A percentile compares a stretch with the other conserved stretches of the same genome.
phyloP scores from a whole-genome alignment of 2,888 invertebrate species.

The Argyra leucocephala region DNA sequence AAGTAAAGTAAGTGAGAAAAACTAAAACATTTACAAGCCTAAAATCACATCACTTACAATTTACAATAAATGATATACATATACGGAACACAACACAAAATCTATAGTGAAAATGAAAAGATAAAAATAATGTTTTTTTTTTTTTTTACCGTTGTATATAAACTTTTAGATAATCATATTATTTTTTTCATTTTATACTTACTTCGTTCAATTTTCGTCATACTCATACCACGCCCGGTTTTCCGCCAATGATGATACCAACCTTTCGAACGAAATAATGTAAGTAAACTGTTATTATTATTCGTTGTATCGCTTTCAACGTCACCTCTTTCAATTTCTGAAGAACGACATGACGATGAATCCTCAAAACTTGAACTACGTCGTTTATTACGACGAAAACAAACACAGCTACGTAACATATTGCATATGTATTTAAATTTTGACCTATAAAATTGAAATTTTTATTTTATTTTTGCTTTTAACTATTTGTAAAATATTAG shows the following conservation, averaged over 20 bases:
- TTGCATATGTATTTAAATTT: constrained; percentile 11
- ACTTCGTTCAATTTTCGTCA: constrained; percentile 71
- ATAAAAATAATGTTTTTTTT: no score
- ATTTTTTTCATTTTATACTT: constrained; percentile 38
- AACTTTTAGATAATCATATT: background rate
- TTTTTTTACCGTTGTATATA: no score
- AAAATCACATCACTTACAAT: no score
- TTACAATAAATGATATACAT: no score
- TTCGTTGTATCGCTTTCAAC: constrained; percentile 23
- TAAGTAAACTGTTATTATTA: constrained; percentile 36
- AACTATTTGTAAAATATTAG: background rate
- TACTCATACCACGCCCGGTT: constrained; percentile 55
- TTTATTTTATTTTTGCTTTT: background rate
- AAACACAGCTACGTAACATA: constrained; percentile 43
- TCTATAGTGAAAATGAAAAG: no score
- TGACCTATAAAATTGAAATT: background rate
- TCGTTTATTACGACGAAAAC: constrained; percentile 39
- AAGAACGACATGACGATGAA: constrained; percentile 42
- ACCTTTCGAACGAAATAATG: constrained; percentile 46
- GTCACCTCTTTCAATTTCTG: constrained; percentile 42
- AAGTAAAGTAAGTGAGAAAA: no score
- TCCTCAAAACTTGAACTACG: constrained; percentile 43
- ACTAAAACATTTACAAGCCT: no score
- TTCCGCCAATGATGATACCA: constrained; percentile 60
- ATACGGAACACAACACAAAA: no score